These are phyloP conservation scores for Microtus richardsoni DNA, from an alignment of 2,113 vertebrate genomes.

Conservation along the genomic window DNA sequence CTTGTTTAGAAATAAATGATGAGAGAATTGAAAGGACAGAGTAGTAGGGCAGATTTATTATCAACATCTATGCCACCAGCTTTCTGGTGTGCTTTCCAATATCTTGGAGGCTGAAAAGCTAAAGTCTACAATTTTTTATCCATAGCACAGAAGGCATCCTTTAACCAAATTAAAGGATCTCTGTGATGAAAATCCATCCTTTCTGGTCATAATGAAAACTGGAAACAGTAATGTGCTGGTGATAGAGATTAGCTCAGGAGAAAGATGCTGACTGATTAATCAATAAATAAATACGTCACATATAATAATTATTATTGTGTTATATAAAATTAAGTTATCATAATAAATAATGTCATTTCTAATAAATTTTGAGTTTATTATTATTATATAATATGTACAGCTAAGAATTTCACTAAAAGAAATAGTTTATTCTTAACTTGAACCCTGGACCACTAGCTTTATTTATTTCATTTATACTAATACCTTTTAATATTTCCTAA, in stretches of 20 bases:
- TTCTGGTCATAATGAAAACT: slow-evolving; percentile 33
- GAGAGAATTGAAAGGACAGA: not conserved
- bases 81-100: not conserved
- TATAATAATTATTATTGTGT: not conserved
- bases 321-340: not conserved
- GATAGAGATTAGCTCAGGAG: slow-evolving; percentile 42
- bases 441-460: not conserved
- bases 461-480: not conserved
- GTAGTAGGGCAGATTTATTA: not conserved
- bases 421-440: not conserved
- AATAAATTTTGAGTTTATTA: slow-evolving; percentile 8
- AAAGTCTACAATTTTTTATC: not conserved
- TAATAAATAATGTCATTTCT: not conserved
- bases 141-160: not conserved
- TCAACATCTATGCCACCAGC: not conserved
- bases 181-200: slow-evolving; percentile 37
- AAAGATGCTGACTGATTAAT: slow-evolving; percentile 27
- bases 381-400: not conserved
- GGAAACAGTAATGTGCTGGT: slow-evolving; percentile 4
- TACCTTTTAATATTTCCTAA: slow-evolving; percentile 26
- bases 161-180: slow-evolving; percentile 53
- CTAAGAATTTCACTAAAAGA: not conserved
- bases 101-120: not conserved
- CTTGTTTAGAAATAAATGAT: not conserved
- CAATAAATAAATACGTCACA: slow-evolving; percentile 4